These are phyloP conservation scores for Cenopis cana DNA, from an alignment of 2,888 invertebrate genomes.

Conservation along the genomic window DNA sequence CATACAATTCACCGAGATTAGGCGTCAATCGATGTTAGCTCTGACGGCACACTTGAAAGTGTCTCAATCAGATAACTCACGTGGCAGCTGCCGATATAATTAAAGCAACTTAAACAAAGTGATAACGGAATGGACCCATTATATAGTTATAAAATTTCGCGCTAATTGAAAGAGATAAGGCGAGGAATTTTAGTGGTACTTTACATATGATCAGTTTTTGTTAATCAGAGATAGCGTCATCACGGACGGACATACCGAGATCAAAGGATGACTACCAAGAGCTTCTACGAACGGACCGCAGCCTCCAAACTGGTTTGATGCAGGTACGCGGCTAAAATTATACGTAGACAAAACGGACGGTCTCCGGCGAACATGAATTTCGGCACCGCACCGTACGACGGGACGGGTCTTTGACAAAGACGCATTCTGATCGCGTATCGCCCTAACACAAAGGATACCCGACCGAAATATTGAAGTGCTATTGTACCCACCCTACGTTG, in stretches of 20 bases:
- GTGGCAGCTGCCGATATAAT: neutral
- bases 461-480: constrained; percentile 45
- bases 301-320: constrained; percentile 74
- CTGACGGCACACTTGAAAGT: neutral
- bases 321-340: constrained; percentile 81
- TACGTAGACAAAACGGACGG: constrained; percentile 73
- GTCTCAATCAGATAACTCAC: constrained; percentile 7
- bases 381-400: constrained; percentile 65
- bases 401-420: constrained; percentile 70
- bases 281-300: constrained; percentile 68
- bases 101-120: constrained; percentile 2
- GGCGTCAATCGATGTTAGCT: constrained; percentile 51
- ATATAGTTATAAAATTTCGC: constrained; percentile 16
- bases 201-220: constrained; percentile 33
- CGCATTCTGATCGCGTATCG: constrained; percentile 72
- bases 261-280: constrained; percentile 65
- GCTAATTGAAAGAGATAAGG: constrained; percentile 24
- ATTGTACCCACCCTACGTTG: constrained; percentile 38
- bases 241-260: constrained; percentile 56
- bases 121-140: constrained; percentile 6
- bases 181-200: constrained; percentile 24
- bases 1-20: constrained; percentile 63
- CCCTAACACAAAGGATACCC: constrained; percentile 56
- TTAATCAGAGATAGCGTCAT: constrained; percentile 56
- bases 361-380: constrained; percentile 64